phyloP scores from a whole-genome alignment of 1,140 invertebrate genomes.

The Dufourea novaeangliae region DNA sequence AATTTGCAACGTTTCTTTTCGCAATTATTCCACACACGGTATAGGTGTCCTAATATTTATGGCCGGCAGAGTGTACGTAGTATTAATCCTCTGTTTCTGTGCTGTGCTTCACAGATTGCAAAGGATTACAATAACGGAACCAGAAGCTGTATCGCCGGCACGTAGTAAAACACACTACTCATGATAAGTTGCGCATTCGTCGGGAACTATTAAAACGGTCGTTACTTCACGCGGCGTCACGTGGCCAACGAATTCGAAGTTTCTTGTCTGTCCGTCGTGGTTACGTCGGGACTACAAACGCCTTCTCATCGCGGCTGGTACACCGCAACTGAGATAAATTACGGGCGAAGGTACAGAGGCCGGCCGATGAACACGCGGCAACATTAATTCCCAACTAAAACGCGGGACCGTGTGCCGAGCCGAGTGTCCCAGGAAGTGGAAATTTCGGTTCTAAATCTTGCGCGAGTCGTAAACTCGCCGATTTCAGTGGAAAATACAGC shows the following conservation, averaged over 20 bases:
- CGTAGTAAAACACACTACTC: background rate
- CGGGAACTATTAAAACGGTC: background rate
- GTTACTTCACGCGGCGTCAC: background rate
- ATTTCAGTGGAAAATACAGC: conserved; percentile 40
- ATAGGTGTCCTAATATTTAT: too few species aligned
- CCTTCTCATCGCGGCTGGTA: background rate
- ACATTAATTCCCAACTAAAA: conserved; percentile 31
- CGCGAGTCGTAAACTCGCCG: conserved; percentile 46
- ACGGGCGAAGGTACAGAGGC: conserved; percentile 12
- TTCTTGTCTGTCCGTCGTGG: background rate
- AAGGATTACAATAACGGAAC: background rate
- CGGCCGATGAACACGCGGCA: conserved; percentile 17
- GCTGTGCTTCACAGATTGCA: background rate
- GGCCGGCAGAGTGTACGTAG: too few species aligned
- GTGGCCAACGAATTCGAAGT: conserved; percentile 14
- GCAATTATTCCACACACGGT: too few species aligned
- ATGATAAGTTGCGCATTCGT: background rate
- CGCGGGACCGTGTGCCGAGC: background rate
- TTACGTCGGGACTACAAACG: background rate
- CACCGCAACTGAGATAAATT: conserved; percentile 26
- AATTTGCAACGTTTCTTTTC: too few species aligned
- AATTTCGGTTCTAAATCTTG: conserved; percentile 62
- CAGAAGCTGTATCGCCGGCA: background rate
- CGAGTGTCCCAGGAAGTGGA: conserved; percentile 3
- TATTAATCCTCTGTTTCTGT: background rate